Conservation (phyloP, 2,888 invertebrate species). For the Thera britannica region DNA sequence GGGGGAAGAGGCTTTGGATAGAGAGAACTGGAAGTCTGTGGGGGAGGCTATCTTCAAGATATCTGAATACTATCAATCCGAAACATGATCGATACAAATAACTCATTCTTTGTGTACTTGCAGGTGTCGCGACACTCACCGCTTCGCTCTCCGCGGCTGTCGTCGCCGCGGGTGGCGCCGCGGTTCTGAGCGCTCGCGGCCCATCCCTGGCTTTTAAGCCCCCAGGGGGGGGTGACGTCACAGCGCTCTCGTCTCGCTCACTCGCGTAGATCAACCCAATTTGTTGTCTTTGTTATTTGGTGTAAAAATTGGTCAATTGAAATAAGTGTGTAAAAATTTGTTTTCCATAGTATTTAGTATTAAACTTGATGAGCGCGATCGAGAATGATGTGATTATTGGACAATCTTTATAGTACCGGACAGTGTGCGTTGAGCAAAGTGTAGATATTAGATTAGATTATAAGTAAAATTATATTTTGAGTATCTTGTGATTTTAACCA, state of each 20-base stretch:
- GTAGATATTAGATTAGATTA: slow-evolving; percentile 56
- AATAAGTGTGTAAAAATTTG: slow-evolving; percentile 6
- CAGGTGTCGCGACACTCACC: slow-evolving; percentile 68
- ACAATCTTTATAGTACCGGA: slow-evolving; percentile 30
- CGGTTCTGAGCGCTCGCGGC: slow-evolving; percentile 68
- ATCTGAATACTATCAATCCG: no score
- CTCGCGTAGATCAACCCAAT: slow-evolving; percentile 20
- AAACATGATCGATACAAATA: neutral
- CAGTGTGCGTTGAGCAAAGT: slow-evolving; percentile 52
- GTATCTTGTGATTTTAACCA: slow-evolving; percentile 81
- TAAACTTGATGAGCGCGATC: slow-evolving; percentile 27
- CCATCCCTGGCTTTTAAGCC: slow-evolving; percentile 45
- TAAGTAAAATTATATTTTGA: slow-evolving; percentile 68
- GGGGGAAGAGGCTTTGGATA: no score
- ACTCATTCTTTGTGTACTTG: slow-evolving; percentile 13
- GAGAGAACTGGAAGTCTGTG: no score
- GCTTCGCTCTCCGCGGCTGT: slow-evolving; percentile 75
- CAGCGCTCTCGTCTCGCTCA: slow-evolving; percentile 49
- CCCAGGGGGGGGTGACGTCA: slow-evolving; percentile 39
- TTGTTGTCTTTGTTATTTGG: neutral
- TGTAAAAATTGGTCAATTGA: slow-evolving; percentile 36
- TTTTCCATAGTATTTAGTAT: slow-evolving; percentile 12
- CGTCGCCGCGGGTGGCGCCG: slow-evolving; percentile 78
- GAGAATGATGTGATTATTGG: slow-evolving; percentile 30
- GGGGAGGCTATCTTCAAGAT: no score